Evolutionary conservation across 2,113 vertebrate species (phyloP).

Genomic region (Empidonax alnorum): DNA sequence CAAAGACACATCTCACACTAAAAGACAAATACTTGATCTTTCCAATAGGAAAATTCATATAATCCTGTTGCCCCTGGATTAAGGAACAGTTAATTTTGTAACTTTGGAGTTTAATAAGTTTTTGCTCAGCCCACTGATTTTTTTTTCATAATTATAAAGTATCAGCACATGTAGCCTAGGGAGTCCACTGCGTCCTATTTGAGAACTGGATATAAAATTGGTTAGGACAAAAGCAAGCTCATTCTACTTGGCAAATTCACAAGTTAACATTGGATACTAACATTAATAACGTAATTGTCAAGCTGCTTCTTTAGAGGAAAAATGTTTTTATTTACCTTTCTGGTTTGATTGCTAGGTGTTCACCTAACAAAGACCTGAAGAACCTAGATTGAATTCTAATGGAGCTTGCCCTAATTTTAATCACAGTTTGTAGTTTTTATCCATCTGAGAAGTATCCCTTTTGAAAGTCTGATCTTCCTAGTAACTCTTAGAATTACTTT

Average conservation of each 20-base stretch:
- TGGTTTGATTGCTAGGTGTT: not conserved
- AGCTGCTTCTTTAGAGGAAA: not conserved
- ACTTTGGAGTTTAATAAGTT: not conserved
- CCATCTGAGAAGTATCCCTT: not conserved
- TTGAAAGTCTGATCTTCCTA: not conserved
- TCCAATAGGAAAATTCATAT: not conserved
- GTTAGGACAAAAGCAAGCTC: not conserved
- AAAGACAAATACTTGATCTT: not conserved
- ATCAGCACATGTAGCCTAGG: not conserved
- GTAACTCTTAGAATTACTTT: not conserved
- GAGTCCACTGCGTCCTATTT: not conserved
- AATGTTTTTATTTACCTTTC: not conserved
- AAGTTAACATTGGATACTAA: not conserved
- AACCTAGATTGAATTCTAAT: not conserved
- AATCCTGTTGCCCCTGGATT: not conserved
- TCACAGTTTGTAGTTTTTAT: not conserved
- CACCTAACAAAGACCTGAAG: not conserved
- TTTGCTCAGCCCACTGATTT: not conserved
- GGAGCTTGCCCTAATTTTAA: not conserved
- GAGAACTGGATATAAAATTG: not conserved
- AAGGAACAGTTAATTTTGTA: not conserved
- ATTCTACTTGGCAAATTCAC: not conserved
- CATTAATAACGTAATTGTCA: not conserved
- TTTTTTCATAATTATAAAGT: not conserved
- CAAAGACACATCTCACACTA: not conserved